Base-by-base conservation (phyloP, 2,113 vertebrate genomes). In the Tetrax tetrax region DNA sequence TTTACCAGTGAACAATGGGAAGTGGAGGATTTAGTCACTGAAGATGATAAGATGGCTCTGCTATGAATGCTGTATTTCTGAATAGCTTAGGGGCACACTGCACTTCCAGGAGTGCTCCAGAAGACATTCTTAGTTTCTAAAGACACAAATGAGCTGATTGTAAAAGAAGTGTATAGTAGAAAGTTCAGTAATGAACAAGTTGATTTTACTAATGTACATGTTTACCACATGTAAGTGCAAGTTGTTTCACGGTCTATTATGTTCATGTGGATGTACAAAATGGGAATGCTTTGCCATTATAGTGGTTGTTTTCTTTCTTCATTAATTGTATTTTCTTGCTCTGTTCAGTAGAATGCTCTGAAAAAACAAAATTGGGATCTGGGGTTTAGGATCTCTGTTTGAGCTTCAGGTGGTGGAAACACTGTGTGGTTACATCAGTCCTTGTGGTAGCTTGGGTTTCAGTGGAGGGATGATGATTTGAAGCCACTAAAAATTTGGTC, bases 261-360 rank as follows among this genome's bases (percentile, higher is more conserved):
- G 71, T 97, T 87, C 60, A 78, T 76, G 79, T 93, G 61, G 53
- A 94, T 97, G 93, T 97, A 72, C 78, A 95, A 93, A 96, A 95
- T 96, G 90, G 96, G 95, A 66, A 60, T 89, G 89, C 85, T 97
- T 97, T 97, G 88, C 61, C 74, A 80, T 80, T 94, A 68, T 80
- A 65, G 14, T 92, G 54, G 28, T 86, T 64, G 78, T 74, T 91
- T 97, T 92, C 66, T 81, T 92, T 94, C 93, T 96, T 92, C 7
- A 33, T 31, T 74, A 27, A 38, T 57, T 12, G 14, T 50, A n/a
- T 50, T 53, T 83, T 70, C 66, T 92, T 76, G 25, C 19, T 93
- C 47, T 66, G 45, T 70, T 86, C 68, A 66, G 25, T 50, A 61
- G 59, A 80, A 63, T 47, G 20, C 23, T 86, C 60, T 86, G 64